Evolutionary conservation across 2,888 invertebrate species (phyloP).

Genomic region (Xanthorhoe designata): DNA sequence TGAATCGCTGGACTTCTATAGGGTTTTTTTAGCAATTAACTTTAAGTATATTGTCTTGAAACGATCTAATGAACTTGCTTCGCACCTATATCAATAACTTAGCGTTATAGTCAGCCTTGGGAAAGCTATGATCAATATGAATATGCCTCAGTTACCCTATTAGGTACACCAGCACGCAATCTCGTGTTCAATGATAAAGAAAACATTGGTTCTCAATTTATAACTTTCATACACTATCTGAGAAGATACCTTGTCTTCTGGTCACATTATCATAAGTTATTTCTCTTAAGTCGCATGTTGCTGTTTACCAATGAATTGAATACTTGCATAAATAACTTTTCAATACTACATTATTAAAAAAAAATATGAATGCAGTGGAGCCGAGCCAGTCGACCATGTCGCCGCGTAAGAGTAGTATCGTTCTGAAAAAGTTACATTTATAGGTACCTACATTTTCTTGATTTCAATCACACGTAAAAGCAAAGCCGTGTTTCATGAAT

Average conservation of each 20-base stretch:
- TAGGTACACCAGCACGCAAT: neutral
- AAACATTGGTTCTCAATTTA: neutral
- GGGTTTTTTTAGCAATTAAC: neutral
- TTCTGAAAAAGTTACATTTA: conserved; percentile 10
- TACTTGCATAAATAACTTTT: conserved; percentile 18
- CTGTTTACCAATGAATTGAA: conserved; percentile 10
- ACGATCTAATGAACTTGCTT: neutral
- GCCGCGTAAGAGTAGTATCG: conserved; percentile 4
- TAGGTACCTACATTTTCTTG: conserved; percentile 23
- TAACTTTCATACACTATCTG: neutral
- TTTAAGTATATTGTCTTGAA: neutral
- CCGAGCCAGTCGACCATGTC: conserved; percentile 19
- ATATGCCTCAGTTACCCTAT: neutral
- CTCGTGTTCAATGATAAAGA: neutral
- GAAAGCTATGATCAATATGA: neutral
- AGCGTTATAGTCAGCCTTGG: neutral
- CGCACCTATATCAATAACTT: neutral
- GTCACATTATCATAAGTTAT: conserved; percentile 6
- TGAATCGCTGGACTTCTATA: neutral
- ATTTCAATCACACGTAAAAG: conserved; percentile 39
- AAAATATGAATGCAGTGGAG: conserved; percentile 15
- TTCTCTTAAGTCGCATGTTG: conserved; percentile 22
- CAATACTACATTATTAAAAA: conserved; percentile 16
- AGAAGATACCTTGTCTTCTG: conserved; percentile 6
- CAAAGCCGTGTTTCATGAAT: conserved; percentile 34